Evolutionary conservation across 2,888 invertebrate genomes (phyloP).

Genomic region (Pteria penguin): DNA sequence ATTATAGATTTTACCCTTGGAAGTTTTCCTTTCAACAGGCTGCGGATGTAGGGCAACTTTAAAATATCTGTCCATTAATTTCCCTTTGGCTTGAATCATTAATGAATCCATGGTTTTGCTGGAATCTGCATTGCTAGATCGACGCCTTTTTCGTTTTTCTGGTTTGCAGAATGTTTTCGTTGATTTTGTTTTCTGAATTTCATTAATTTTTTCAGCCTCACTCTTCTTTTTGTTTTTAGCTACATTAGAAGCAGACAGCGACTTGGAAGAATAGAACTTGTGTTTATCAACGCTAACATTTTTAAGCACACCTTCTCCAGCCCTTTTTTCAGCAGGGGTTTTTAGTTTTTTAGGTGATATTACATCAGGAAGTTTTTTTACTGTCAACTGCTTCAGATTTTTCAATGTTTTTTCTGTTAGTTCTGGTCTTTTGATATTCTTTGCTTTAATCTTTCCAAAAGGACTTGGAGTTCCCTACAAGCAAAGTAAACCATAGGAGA

Average conservation of each 20-base stretch:
- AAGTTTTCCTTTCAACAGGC: constrained; percentile 3
- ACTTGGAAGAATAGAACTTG: constrained; percentile 22
- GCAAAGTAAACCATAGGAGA: too few relatives aligned
- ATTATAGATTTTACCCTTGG: too few relatives aligned
- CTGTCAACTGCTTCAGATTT: too few relatives aligned
- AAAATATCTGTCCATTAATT: background rate
- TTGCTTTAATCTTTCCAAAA: too few relatives aligned
- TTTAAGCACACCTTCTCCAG: constrained; percentile 34
- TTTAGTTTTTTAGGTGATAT: background rate
- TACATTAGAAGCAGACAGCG: background rate
- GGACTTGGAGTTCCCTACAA: too few relatives aligned
- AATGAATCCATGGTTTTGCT: background rate
- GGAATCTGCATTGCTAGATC: background rate
- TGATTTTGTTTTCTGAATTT: background rate
- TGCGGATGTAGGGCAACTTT: background rate
- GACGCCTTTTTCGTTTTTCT: background rate
- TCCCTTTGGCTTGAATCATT: background rate
- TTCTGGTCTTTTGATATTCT: too few relatives aligned
- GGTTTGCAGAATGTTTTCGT: background rate
- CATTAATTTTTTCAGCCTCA: constrained; percentile 7
- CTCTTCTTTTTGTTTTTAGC: background rate
- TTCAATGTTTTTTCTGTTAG: too few relatives aligned
- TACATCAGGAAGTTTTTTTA: too few relatives aligned
- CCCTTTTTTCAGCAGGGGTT: background rate
- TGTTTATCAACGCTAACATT: constrained; percentile 1